These are phyloP conservation scores for Thalassarche chlororhynchos DNA, from an alignment of 2,113 vertebrate genomes.

Conservation along the genomic window DNA sequence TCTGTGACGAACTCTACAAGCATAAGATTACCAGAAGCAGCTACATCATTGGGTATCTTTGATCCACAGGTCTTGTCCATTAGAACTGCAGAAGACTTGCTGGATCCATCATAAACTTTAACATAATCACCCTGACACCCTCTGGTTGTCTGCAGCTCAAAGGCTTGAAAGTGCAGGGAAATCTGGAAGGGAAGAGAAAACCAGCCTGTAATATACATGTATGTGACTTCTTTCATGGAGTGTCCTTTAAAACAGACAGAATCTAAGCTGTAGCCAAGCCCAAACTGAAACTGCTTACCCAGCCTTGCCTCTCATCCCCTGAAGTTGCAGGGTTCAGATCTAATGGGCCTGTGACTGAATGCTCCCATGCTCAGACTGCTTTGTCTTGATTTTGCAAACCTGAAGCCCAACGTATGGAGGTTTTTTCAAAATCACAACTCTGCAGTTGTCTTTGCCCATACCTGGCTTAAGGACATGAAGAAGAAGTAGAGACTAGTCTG, in stretches of 20 bases:
- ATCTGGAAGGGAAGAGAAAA: slow-evolving; percentile 31
- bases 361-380: background rate
- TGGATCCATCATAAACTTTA: slow-evolving; percentile 64
- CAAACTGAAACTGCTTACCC: background rate
- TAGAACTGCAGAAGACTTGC: slow-evolving; percentile 47
- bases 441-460: background rate
- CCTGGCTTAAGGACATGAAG: background rate
- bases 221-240: background rate
- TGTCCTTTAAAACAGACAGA: background rate
- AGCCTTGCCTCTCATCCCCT: background rate
- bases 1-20: slow-evolving; percentile 50
- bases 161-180: slow-evolving; percentile 34
- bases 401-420: background rate
- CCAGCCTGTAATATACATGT: background rate
- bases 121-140: slow-evolving; percentile 54
- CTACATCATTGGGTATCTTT: background rate
- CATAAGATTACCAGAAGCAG: slow-evolving; percentile 36
- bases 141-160: slow-evolving; percentile 20
- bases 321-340: background rate
- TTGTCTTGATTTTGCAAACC: background rate
- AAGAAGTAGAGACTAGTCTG: background rate
- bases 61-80: slow-evolving; percentile 63
- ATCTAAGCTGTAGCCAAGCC: background rate
- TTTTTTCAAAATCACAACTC: background rate
- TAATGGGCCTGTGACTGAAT: background rate